A percentile compares a stretch with the other conserved stretches of the same genome.
phyloP scores from a whole-genome alignment of 2,888 invertebrate species.

The Achlya flavicornis region DNA sequence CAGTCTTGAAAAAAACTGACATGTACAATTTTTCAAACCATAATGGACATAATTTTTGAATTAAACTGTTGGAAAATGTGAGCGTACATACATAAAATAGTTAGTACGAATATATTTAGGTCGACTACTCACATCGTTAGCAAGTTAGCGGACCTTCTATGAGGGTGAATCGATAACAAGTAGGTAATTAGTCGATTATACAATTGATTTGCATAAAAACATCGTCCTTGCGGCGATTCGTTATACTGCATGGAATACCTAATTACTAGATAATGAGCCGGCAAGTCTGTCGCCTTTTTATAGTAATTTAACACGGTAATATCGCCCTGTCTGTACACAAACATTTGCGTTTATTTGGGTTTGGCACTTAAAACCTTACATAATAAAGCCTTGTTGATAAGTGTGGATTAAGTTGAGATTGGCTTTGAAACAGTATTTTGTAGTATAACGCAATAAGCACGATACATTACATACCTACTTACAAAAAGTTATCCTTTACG shows the following conservation, averaged over 20 bases:
- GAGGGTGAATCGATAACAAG: slow-evolving; percentile 7
- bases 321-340: neutral
- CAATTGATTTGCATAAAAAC: slow-evolving; percentile 11
- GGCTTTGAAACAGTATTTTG: too few species aligned
- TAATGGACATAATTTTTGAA: too few species aligned
- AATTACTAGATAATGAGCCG: slow-evolving; percentile 20
- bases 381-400: too few species aligned
- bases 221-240: slow-evolving; percentile 20
- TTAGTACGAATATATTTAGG: neutral
- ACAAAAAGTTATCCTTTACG: too few species aligned
- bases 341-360: neutral
- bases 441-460: too few species aligned
- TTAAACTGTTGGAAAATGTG: too few species aligned
- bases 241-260: slow-evolving; percentile 25
- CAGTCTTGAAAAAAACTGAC: too few species aligned
- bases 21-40: too few species aligned
- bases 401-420: too few species aligned
- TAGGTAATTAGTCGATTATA: neutral
- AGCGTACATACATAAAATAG: neutral
- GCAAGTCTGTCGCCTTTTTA: slow-evolving; percentile 9
- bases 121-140: neutral
- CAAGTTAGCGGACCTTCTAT: neutral
- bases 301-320: neutral
- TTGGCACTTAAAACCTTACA: too few species aligned
- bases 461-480: too few species aligned